Conservation (phyloP, 2,113 vertebrate species). For the Propithecus coquereli region DNA sequence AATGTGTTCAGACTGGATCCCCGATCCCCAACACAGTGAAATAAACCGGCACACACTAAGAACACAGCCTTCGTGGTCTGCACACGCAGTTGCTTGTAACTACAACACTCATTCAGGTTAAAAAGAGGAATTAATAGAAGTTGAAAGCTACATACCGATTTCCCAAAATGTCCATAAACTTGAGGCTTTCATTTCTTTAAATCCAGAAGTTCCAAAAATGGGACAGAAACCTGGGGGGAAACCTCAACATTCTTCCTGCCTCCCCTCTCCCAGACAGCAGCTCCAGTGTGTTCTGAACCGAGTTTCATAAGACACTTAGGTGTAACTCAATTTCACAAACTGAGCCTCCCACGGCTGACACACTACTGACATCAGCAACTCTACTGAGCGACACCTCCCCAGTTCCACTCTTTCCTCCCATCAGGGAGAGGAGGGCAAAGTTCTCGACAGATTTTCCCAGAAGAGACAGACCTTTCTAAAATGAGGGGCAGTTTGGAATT, state of each 20-base stretch:
- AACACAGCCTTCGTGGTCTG: neutral
- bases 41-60: neutral
- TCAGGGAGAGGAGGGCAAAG: accelerated
- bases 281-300: conserved; percentile 56
- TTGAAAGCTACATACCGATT: conserved; percentile 71
- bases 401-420: conserved; percentile 58
- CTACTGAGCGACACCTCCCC: conserved; percentile 68
- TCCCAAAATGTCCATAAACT: neutral
- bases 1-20: neutral
- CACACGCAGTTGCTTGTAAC: neutral
- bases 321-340: conserved; percentile 87
- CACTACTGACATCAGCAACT: conserved; percentile 86
- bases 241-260: neutral
- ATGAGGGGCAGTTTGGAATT: neutral
- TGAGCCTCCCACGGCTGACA: conserved; percentile 83
- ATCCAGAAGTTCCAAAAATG: conserved; percentile 42
- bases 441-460: neutral
- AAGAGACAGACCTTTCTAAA: neutral
- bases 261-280: neutral
- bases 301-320: conserved; percentile 84
- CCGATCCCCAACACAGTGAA: neutral
- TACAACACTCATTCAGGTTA: neutral
- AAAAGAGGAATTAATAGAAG: neutral
- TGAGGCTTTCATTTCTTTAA: conserved; percentile 28
- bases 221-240: neutral